phyloP scores from a whole-genome alignment of 2,888 invertebrate genomes.

The Drosophila helvetica region DNA sequence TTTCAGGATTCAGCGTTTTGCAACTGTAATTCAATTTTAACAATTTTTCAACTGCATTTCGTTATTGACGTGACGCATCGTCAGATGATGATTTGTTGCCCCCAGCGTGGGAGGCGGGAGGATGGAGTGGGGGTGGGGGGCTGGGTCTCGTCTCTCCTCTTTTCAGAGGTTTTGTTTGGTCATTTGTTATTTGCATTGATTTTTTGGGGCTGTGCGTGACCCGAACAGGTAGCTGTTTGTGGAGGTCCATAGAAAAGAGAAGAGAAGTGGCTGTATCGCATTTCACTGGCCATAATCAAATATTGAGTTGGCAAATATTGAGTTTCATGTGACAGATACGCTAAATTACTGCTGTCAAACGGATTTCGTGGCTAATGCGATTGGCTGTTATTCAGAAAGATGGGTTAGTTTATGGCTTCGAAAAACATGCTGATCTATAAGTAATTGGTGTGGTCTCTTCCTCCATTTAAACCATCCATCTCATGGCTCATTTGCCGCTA shows the following conservation, averaged over 20 bases:
- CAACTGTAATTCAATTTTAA: slow-evolving; percentile 82
- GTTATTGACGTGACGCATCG: slow-evolving; percentile 82
- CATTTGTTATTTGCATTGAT: slow-evolving; percentile 76
- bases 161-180: slow-evolving; percentile 55
- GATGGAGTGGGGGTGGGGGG: background rate
- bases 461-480: slow-evolving; percentile 17
- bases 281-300: slow-evolving; percentile 72
- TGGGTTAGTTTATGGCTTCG: background rate
- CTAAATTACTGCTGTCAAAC: slow-evolving; percentile 59
- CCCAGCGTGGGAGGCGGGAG: slow-evolving; percentile 7
- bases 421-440: slow-evolving; percentile 16
- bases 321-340: slow-evolving; percentile 49
- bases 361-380: slow-evolving; percentile 40
- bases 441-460: slow-evolving; percentile 10
- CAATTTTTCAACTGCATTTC: slow-evolving; percentile 81
- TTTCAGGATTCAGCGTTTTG: slow-evolving; percentile 72
- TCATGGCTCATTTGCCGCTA: slow-evolving; percentile 65
- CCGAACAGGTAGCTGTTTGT: slow-evolving; percentile 14
- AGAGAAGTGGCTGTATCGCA: background rate
- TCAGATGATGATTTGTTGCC: slow-evolving; percentile 78
- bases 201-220: slow-evolving; percentile 33
- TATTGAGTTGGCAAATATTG: slow-evolving; percentile 68
- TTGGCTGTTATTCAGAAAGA: slow-evolving; percentile 29
- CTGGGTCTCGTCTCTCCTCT: slow-evolving; percentile 25
- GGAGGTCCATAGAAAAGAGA: background rate